Base-by-base conservation (phyloP, 2,797 vertebrate genomes). In the Erithacus rubecula region DNA sequence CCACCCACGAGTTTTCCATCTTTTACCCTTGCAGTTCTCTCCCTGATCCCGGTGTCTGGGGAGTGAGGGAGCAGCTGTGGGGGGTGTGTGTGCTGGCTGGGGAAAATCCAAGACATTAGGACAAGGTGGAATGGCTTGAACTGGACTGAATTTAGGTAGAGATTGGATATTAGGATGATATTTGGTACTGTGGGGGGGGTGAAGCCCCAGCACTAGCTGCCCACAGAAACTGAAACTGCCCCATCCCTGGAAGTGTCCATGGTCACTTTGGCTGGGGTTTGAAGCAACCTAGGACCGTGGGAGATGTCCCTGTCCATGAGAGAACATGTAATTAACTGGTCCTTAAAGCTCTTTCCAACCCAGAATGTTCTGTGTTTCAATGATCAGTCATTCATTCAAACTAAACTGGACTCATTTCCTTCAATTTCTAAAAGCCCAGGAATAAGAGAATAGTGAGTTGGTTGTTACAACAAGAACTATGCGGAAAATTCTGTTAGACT, bases 191-290 rank as follows among this genome's bases (percentile, higher is more conserved):
- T 47, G 46, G 10, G 7, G 24, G 26, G 36, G 44, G 13, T 15
- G n/a, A 15, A 29, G 26, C 7, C 19, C n/a, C 46, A 36, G 19
- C 14, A 36, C 1, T 36, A 4, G 24, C 4, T 49, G 7, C 19
- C 10, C n/a, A 49, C 4, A 21, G 10, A 67, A 21, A 17, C 24
- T 49, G 64, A 67, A n/a, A 49, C 19, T 37, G 46, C 46, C 46
- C 19, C 34, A 68, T 37, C 14, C 46, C 18, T 67, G 19, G 26
- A 49, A 36, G 64, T 29, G 44, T 36, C 44, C 64, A 49, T 6
- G n/a, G n/a, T 10, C n/a, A 15, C 4, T 8, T 0, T 47, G 43
- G 16, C 12, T 1, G 0, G 9, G 9, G 11, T 20, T 58, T 58
- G 53, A 15, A 14, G 12, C 15, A 46, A 3, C 22, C 16, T 41